These are phyloP conservation scores for Selenia dentaria DNA, from an alignment of 2,888 invertebrate species.

Conservation along the genomic window DNA sequence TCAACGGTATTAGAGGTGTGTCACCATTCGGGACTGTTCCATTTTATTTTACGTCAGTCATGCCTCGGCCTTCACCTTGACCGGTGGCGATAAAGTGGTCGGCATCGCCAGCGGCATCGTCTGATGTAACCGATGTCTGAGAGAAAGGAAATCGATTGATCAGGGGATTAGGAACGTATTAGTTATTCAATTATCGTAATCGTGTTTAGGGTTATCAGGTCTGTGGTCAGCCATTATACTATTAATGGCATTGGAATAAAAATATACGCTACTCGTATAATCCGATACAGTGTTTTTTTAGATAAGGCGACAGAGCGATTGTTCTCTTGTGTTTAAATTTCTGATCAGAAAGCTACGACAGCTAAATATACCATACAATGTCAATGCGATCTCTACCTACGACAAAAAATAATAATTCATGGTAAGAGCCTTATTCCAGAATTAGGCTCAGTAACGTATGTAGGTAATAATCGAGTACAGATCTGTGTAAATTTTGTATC, in stretches of 20 bases:
- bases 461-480: too few relatives aligned
- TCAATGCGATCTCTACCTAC: too few relatives aligned
- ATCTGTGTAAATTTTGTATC: too few relatives aligned
- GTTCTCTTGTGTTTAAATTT: too few relatives aligned
- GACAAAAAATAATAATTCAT: too few relatives aligned
- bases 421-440: too few relatives aligned
- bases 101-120: neutral
- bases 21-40: neutral
- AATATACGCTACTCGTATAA: too few relatives aligned
- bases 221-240: neutral
- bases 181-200: conserved; percentile 11
- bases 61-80: conserved; percentile 20
- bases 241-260: neutral
- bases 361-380: too few relatives aligned
- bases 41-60: neutral
- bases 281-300: too few relatives aligned
- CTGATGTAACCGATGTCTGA: conserved; percentile 5
- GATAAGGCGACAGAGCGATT: too few relatives aligned
- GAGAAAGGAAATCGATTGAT: conserved; percentile 22
- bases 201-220: conserved; percentile 7
- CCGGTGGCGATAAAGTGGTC: neutral
- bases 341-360: too few relatives aligned
- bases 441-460: too few relatives aligned
- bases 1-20: conserved; percentile 11
- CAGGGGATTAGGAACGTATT: conserved; percentile 18